Conservation (phyloP, 1,140 invertebrate genomes). For the Oreohelix idahoensis region DNA sequence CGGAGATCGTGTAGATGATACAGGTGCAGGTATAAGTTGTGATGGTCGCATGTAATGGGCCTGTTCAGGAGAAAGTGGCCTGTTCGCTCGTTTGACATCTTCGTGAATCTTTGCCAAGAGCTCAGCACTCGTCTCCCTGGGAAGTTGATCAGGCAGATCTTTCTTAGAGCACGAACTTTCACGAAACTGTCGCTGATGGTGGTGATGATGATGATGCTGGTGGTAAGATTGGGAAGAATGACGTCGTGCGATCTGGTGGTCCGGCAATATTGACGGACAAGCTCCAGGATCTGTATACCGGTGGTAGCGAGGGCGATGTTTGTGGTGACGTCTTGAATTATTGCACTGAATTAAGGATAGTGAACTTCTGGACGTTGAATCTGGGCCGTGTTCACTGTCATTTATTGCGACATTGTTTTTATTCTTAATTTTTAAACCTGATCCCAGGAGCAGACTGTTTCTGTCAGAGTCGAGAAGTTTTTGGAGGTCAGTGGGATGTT, state of each 20-base stretch:
- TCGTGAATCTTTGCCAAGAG: neutral
- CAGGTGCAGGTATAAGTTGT: neutral
- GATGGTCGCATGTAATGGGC: neutral
- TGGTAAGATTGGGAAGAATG: neutral
- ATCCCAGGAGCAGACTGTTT: neutral
- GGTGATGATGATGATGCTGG: neutral
- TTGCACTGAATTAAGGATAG: neutral
- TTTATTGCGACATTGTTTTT: neutral
- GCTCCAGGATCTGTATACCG: neutral
- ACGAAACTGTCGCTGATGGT: neutral
- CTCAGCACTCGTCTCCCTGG: no score
- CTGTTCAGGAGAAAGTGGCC: neutral
- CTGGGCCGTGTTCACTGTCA: neutral
- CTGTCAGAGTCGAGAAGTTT: neutral
- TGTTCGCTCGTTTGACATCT: neutral
- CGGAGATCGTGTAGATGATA: neutral
- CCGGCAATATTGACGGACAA: neutral
- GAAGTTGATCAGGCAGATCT: neutral
- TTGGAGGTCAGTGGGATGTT: neutral
- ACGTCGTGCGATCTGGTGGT: neutral
- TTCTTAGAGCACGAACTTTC: neutral
- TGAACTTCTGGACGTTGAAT: neutral
- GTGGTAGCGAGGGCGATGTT: neutral
- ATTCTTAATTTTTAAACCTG: neutral
- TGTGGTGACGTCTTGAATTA: neutral